Evolutionary conservation across 2,888 invertebrate genomes (phyloP).

Genomic region (Latrodectus elegans): DNA sequence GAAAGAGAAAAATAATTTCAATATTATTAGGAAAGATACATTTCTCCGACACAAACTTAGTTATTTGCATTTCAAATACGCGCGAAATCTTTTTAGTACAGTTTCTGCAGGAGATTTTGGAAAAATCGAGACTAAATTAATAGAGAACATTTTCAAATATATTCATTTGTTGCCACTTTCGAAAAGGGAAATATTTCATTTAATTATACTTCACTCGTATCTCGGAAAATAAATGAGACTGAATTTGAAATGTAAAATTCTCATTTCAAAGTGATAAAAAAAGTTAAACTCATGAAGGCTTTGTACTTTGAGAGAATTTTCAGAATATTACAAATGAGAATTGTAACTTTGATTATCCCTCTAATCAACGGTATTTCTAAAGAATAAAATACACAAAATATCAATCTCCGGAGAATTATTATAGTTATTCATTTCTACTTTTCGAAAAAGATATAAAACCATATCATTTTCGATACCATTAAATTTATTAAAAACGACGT

Average conservation of each 20-base stretch:
- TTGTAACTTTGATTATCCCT: too few species aligned
- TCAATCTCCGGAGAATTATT: too few species aligned
- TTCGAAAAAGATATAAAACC: too few species aligned
- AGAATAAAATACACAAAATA: too few species aligned
- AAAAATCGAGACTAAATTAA: slow-evolving; percentile 16
- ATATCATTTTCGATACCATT: too few species aligned
- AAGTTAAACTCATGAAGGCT: neutral
- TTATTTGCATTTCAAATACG: slow-evolving; percentile 34
- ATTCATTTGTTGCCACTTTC: neutral
- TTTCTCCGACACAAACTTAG: neutral
- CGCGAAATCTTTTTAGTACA: slow-evolving; percentile 20
- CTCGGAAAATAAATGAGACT: neutral
- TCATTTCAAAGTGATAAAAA: neutral
- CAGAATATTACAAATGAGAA: too few species aligned
- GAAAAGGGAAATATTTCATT: neutral
- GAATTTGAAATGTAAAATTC: neutral
- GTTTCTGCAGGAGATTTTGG: slow-evolving; percentile 6
- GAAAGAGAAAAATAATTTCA: slow-evolving; percentile 30
- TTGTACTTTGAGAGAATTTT: too few species aligned
- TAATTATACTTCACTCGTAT: neutral
- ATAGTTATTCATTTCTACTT: too few species aligned
- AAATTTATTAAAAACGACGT: too few species aligned
- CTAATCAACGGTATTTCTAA: too few species aligned
- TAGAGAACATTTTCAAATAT: neutral
- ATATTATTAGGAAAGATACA: slow-evolving; percentile 31